Evolutionary conservation across 1,140 invertebrate genomes (phyloP), one percentile per base, ranked within the genome.

Genomic region (Araneus ventricosus): DNA sequence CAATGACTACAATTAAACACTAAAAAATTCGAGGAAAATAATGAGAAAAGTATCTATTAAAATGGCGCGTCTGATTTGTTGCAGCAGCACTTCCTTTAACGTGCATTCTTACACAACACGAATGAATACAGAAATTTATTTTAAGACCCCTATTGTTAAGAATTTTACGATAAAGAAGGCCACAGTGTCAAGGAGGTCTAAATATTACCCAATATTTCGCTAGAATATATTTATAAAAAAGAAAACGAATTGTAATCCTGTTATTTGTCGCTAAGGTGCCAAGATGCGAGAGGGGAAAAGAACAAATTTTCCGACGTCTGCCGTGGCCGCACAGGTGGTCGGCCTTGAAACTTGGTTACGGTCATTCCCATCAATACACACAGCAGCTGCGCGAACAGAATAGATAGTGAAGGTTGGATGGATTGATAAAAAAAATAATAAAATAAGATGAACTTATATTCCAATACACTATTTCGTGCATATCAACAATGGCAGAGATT

Each of bases 341-440:
- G 89, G 45, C 89, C 89, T 90, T 90, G 89, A 90, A 84, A 90
- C 37, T 39, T 45, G 89, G 41, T 24, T 37, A 41, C 86, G 86
- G 89, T 90, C 89, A 90, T 90, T 89, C 88, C 88, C 75, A 90
- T 45, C 30, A 17, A 34, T 30, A 24, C 22, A 7, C 5, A 6
- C 22, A 59, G n/a, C 84, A 86, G 84, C 80, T 45, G 80, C 80
- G 41, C 39, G 24, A 39, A 52, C 45, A 10, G 37, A 45, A n/a
- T 39, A 86, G 41, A 61, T 30, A 86, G n/a, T 61, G 52, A 86
- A 59, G 84, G 84, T 86, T 61, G 84, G 57, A 61, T 61, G 84
- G 52, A n/a, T 27, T 5, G 27, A 59, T 22, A 61, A 61, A 61
- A 41, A 67, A 67, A 67, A 52, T 17, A 67, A 67, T n/a, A 27